Evolutionary conservation across 2,888 invertebrate species (phyloP).

Genomic region (Drosophila affinis): DNA sequence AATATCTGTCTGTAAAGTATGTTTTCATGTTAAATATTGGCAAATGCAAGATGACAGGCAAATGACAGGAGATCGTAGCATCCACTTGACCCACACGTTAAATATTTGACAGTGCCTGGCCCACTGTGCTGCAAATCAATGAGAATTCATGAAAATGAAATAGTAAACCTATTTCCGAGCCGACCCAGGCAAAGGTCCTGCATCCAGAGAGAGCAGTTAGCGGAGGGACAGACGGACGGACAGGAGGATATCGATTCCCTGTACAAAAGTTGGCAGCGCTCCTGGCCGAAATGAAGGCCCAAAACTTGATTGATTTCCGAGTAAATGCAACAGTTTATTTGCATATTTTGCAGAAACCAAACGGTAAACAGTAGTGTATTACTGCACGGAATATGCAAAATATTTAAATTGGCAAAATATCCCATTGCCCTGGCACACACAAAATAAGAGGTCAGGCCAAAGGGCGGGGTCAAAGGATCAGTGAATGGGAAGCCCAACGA

Average conservation of each 20-base stretch:
- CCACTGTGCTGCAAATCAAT: neutral
- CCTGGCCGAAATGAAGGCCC: neutral
- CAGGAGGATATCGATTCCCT: neutral
- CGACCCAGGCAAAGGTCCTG: neutral
- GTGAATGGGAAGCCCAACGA: constrained; percentile 11
- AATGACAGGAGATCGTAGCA: neutral
- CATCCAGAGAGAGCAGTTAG: neutral
- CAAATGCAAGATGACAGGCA: neutral
- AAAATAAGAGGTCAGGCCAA: constrained; percentile 19
- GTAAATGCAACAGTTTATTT: constrained; percentile 33
- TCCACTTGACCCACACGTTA: neutral
- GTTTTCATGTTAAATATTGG: neutral
- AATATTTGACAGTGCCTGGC: neutral
- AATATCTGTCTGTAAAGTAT: neutral
- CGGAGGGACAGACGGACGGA: too few relatives aligned
- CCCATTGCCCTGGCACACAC: neutral
- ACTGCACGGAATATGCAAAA: constrained; percentile 28
- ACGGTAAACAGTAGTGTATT: constrained; percentile 23
- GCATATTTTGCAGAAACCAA: constrained; percentile 20
- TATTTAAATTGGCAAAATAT: constrained; percentile 36
- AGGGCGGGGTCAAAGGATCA: constrained; percentile 8
- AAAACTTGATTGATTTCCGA: constrained; percentile 54
- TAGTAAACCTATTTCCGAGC: neutral
- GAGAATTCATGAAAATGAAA: neutral
- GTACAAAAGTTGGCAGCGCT: neutral